phyloP scores from a whole-genome alignment of 2,113 vertebrate species.

The Tonatia bakeri region DNA sequence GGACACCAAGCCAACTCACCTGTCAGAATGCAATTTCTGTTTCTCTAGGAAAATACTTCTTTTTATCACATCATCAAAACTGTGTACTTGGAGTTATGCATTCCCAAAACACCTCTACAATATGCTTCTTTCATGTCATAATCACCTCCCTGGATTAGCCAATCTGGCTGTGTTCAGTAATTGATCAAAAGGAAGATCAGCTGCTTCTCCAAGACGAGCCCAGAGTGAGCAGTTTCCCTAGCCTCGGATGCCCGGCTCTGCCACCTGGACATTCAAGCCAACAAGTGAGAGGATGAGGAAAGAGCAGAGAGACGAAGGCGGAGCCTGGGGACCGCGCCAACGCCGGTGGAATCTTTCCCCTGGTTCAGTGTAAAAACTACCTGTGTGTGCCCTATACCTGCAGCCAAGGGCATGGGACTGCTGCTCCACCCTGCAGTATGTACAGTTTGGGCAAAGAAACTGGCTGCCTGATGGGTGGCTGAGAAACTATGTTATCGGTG shows the following conservation, averaged over 20 bases:
- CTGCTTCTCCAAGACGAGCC: not conserved
- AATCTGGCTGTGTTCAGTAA: not conserved
- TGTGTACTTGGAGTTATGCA: not conserved
- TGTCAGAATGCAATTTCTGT: constrained; percentile 21
- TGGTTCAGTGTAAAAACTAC: not conserved
- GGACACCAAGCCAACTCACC: not conserved
- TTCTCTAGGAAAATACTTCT: not conserved
- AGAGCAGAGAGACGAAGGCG: not conserved
- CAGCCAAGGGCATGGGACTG: accelerated
- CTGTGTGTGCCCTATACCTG: not conserved
- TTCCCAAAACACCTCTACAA: not conserved
- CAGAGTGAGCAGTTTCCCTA: not conserved
- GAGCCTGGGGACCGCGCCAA: not conserved
- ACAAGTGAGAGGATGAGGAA: not conserved
- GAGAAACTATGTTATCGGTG: not conserved
- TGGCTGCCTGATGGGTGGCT: not conserved
- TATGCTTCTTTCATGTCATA: not conserved
- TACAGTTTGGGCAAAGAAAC: not conserved
- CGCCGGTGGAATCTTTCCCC: not conserved
- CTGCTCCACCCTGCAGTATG: not conserved
- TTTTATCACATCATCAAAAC: not conserved
- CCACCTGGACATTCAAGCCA: not conserved
- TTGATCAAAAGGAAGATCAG: not conserved
- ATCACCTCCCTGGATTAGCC: not conserved
- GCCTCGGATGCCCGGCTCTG: not conserved